A percentile compares a stretch with the other conserved stretches of the same genome.
These are phyloP conservation scores for Nasonia longicornis DNA, from an alignment of 1,140 invertebrate species.

Conservation along the genomic window DNA sequence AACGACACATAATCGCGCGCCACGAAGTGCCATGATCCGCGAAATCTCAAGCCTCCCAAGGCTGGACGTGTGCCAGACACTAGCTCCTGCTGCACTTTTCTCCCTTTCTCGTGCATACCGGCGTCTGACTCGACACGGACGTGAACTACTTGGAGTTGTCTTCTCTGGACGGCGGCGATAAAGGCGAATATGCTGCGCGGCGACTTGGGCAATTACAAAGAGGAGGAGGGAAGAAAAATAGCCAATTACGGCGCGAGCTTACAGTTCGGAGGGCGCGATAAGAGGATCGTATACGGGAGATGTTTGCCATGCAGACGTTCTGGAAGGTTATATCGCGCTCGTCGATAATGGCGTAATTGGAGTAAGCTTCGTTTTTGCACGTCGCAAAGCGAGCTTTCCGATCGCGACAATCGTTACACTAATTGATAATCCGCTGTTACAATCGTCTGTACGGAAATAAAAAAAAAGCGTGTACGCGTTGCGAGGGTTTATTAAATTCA, in stretches of 20 bases:
- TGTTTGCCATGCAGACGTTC: neutral
- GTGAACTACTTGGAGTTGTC: constrained; percentile 25
- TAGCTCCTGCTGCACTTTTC: neutral
- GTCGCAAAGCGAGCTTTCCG: too few species aligned
- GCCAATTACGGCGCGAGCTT: neutral
- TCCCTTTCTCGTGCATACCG: neutral
- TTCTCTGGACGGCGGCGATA: neutral
- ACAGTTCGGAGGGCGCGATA: constrained; percentile 1
- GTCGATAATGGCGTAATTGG: too few species aligned
- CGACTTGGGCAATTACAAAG: neutral
- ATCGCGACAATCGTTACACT: too few species aligned
- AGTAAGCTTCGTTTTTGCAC: too few species aligned
- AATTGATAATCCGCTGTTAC: neutral
- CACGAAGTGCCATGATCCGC: neutral
- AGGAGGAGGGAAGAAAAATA: neutral
- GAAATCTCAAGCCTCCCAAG: neutral
- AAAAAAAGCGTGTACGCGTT: neutral
- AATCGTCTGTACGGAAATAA: too few species aligned
- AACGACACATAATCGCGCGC: constrained; percentile 8
- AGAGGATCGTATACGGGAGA: neutral
- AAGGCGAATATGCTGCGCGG: neutral
- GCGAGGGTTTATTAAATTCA: neutral
- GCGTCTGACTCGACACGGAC: constrained; percentile 32
- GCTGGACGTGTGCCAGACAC: constrained; percentile 6
- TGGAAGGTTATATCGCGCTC: too few species aligned